phyloP scores from a whole-genome alignment of 2,888 invertebrate genomes.

The Liodrosophila aerea region DNA sequence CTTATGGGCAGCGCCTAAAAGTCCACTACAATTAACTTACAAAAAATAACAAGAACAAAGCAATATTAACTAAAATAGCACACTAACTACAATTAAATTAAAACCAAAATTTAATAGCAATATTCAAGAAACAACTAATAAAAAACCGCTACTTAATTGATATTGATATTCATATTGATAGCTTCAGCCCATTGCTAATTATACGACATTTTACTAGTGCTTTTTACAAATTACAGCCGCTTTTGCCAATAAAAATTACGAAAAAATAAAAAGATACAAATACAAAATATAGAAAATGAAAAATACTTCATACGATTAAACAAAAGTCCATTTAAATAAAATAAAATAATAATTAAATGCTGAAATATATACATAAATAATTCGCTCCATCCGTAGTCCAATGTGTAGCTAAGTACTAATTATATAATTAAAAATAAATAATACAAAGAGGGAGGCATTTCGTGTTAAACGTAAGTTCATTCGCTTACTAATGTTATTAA shows the following conservation, averaged over 20 bases:
- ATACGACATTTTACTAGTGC: constrained; percentile 26
- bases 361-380: constrained; percentile 33
- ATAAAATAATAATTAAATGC: constrained; percentile 18
- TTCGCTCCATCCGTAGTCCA: constrained; percentile 55
- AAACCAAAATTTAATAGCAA: constrained; percentile 6
- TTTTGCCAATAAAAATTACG: constrained; percentile 35
- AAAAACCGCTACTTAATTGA: constrained; percentile 6
- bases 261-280: constrained; percentile 12
- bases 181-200: background rate
- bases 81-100: background rate
- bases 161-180: constrained; percentile 8
- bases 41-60: background rate
- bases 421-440: background rate
- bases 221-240: constrained; percentile 48
- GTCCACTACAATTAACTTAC: constrained; percentile 16
- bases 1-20: constrained; percentile 21
- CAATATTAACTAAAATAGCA: constrained; percentile 10
- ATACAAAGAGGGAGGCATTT: background rate
- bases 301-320: constrained; percentile 32
- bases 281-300: constrained; percentile 1
- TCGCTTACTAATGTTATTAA: no score
- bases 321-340: constrained; percentile 42
- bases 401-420: constrained; percentile 9
- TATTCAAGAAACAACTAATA: background rate
- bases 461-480: constrained; percentile 7